Conservation (phyloP, 1,140 invertebrate species). For the Brachionus rotundiformis region DNA sequence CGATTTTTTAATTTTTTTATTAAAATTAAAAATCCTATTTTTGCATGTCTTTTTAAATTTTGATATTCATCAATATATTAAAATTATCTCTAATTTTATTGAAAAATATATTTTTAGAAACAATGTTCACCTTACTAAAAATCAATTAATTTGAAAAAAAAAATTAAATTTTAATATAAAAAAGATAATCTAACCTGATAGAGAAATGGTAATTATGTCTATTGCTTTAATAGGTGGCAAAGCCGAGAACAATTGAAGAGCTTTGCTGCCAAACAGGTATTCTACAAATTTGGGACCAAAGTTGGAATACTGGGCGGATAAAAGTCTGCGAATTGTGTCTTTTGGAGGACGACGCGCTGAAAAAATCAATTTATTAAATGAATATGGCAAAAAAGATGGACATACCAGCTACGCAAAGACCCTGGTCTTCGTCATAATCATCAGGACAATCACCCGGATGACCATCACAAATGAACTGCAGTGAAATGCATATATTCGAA, state of each 20-base stretch:
- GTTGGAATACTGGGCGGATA: conserved; percentile 4
- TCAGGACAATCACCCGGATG: conserved; percentile 52
- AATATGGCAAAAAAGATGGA: not conserved
- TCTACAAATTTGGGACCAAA: conserved; percentile 45
- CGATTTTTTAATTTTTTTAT: too few relatives aligned
- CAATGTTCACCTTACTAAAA: too few relatives aligned
- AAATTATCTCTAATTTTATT: too few relatives aligned
- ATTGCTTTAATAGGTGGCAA: conserved; percentile 28
- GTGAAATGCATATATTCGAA: conserved; percentile 39
- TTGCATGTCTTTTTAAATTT: too few relatives aligned
- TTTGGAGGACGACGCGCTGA: conserved; percentile 48
- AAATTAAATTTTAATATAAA: too few relatives aligned
- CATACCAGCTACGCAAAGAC: conserved; percentile 35
- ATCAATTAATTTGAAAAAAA: not conserved
- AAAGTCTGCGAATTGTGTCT: conserved; percentile 30
- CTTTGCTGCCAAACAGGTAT: conserved; percentile 48
- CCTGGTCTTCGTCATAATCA: conserved; percentile 50
- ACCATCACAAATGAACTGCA: conserved; percentile 49
- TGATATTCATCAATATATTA: too few relatives aligned
- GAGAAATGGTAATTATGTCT: conserved; percentile 9
- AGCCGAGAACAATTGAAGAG: not conserved
- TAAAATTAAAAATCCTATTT: too few relatives aligned
- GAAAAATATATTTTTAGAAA: too few relatives aligned
- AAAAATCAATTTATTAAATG: not conserved
- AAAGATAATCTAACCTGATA: conserved; percentile 46